Evolutionary conservation across 2,888 invertebrate species (phyloP).

Genomic region (Tromatobia lineatoria): DNA sequence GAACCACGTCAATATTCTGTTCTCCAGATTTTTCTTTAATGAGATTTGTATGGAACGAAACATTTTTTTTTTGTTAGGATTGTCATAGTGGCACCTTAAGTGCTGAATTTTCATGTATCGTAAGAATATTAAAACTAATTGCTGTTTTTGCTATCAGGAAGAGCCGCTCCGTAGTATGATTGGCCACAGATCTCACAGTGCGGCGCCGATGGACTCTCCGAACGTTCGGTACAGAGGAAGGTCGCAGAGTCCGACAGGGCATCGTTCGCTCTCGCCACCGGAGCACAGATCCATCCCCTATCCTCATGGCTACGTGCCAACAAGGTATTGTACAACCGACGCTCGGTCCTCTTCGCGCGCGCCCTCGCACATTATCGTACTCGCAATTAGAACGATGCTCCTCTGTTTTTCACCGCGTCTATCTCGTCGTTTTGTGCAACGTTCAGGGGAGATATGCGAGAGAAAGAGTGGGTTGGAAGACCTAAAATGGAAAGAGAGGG

Average conservation of each 20-base stretch:
- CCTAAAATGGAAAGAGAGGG: constrained; percentile 1
- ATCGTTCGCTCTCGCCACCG: constrained; percentile 93
- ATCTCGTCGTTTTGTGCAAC: constrained; percentile 9
- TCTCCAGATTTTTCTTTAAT: no score
- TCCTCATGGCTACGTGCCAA: constrained; percentile 88
- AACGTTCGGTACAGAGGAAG: constrained; percentile 88
- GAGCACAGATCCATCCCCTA: constrained; percentile 89
- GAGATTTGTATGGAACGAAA: no score
- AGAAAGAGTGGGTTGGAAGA: background rate
- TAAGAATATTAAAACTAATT: background rate
- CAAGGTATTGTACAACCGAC: constrained; percentile 81
- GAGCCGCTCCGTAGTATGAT: constrained; percentile 86
- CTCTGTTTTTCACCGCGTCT: constrained; percentile 30
- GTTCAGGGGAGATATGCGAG: constrained; percentile 13
- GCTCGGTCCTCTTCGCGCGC: constrained; percentile 51
- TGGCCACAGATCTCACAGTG: constrained; percentile 93
- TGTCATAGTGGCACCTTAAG: no score
- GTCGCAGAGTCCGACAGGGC: constrained; percentile 92
- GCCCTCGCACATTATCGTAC: constrained; percentile 45
- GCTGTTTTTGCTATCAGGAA: constrained; percentile 83
- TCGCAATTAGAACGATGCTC: constrained; percentile 56
- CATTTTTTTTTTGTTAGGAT: no score
- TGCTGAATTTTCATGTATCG: background rate
- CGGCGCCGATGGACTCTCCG: constrained; percentile 91
- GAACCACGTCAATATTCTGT: no score